Conservation (phyloP, 2,113 vertebrate genomes). For the Triplophysa dalaica region DNA sequence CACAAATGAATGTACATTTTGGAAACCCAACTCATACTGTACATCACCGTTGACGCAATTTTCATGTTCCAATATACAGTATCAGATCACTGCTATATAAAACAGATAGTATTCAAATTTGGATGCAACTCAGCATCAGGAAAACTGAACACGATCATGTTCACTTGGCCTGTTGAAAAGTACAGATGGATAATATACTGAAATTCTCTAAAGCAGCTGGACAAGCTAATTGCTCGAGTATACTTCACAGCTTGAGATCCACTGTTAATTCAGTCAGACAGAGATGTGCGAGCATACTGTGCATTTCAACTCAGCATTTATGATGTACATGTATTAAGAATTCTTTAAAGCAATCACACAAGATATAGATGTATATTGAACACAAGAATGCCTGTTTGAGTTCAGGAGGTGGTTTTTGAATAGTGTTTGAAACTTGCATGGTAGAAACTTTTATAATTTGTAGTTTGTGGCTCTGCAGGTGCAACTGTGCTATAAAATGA, state of each 20-base stretch:
- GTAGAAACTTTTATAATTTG: too few relatives aligned
- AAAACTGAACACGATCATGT: slow-evolving; percentile 5
- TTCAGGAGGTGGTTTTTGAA: not conserved
- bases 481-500: too few relatives aligned
- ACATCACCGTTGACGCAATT: too few relatives aligned
- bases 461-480: not conserved
- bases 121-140: too few relatives aligned
- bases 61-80: too few relatives aligned
- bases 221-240: slow-evolving; percentile 50
- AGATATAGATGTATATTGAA: too few relatives aligned
- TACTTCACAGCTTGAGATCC: slow-evolving; percentile 32
- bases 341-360: too few relatives aligned
- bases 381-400: not conserved
- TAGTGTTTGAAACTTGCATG: not conserved
- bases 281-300: slow-evolving; percentile 24
- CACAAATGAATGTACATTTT: too few relatives aligned
- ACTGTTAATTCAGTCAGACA: slow-evolving; percentile 7
- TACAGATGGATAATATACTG: slow-evolving; percentile 33
- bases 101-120: too few relatives aligned
- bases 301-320: slow-evolving; percentile 4
- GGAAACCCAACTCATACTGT: too few relatives aligned
- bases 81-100: too few relatives aligned
- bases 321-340: too few relatives aligned
- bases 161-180: slow-evolving; percentile 34
- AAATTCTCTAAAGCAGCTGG: slow-evolving; percentile 44